These are phyloP conservation scores for Pseudotriccus pelzelni DNA, from an alignment of 2,797 vertebrate genomes.

Conservation along the genomic window DNA sequence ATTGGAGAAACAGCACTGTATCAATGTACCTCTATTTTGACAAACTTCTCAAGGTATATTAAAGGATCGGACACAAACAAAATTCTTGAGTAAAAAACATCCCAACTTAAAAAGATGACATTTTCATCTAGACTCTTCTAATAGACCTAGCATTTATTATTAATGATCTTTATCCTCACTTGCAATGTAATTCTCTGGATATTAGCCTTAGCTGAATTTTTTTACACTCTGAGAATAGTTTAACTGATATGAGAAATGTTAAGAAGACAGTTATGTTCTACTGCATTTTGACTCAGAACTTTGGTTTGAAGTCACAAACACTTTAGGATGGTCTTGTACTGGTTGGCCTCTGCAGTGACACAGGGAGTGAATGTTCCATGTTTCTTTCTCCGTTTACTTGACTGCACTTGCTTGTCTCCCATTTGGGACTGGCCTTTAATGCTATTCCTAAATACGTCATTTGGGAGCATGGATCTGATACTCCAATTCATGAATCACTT, in stretches of 20 bases:
- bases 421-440: background rate
- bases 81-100: background rate
- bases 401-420: background rate
- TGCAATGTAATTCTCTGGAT: background rate
- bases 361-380: background rate
- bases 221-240: background rate
- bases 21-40: background rate
- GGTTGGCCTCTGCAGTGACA: background rate
- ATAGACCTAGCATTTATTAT: background rate
- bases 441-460: background rate
- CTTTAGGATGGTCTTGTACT: background rate
- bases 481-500: background rate
- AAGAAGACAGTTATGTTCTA: background rate
- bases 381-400: background rate
- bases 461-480: background rate
- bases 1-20: background rate
- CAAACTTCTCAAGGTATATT: background rate
- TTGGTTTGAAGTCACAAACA: background rate
- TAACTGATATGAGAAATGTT: background rate
- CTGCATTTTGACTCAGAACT: background rate
- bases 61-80: background rate
- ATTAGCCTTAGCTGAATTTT: background rate
- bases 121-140: background rate
- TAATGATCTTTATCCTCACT: background rate
- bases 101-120: background rate